Conservation (phyloP, 2,888 invertebrate genomes). For the Lottia gigantea region DNA sequence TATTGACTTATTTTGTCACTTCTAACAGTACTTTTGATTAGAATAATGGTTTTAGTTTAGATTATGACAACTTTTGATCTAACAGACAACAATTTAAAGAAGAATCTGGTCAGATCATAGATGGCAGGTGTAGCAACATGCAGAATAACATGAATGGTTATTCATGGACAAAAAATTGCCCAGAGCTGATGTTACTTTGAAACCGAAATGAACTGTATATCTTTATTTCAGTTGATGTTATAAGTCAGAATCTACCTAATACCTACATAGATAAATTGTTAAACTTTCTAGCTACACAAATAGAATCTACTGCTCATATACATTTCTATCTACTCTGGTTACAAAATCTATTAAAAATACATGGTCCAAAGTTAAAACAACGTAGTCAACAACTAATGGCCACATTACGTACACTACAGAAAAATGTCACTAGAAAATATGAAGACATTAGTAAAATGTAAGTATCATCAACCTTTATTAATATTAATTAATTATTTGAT, state of each 20-base stretch:
- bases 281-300: constrained; percentile 75
- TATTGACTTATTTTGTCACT: no score
- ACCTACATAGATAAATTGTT: constrained; percentile 82
- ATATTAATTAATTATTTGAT: no score
- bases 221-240: constrained; percentile 78
- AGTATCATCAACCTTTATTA: constrained; percentile 33
- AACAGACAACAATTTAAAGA: no score
- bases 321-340: constrained; percentile 89
- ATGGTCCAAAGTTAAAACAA: constrained; percentile 72
- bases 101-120: no score
- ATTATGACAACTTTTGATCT: no score
- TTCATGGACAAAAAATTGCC: no score
- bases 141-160: no score
- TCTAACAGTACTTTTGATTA: no score
- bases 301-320: constrained; percentile 84
- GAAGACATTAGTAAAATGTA: constrained; percentile 87
- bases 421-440: constrained; percentile 78
- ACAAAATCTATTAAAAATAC: constrained; percentile 76
- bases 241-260: constrained; percentile 78
- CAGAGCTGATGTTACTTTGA: neutral
- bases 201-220: neutral
- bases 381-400: constrained; percentile 74
- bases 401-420: constrained; percentile 77
- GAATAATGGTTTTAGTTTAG: no score
- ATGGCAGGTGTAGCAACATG: no score